A percentile compares a stretch with the other conserved stretches of the same genome.
Evolutionary conservation across 1,140 invertebrate genomes (phyloP).

Genomic region (Bathynomus jamesi): DNA sequence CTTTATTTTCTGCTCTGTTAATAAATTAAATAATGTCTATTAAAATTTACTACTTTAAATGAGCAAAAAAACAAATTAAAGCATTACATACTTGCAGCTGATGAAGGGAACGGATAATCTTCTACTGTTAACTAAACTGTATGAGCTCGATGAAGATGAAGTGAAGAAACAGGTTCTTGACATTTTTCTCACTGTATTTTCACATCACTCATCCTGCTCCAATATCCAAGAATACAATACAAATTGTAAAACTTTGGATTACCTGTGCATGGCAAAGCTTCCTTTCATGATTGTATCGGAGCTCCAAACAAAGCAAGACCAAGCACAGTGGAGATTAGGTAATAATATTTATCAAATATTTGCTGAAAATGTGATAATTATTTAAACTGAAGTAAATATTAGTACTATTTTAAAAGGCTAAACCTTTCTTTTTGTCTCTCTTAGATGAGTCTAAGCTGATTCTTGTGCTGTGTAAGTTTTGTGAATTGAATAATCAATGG

Average conservation of each 20-base stretch:
- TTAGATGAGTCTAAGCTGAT: not conserved
- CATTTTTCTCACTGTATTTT: not conserved
- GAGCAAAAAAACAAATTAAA: no score
- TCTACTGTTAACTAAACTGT: not conserved
- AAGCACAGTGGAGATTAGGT: no score
- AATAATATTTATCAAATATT: no score
- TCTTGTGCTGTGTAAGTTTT: not conserved
- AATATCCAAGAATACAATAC: not conserved
- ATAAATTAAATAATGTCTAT: no score
- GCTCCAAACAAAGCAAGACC: not conserved
- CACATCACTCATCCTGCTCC: not conserved
- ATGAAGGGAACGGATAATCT: not conserved
- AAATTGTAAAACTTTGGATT: not conserved
- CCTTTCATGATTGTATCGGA: not conserved
- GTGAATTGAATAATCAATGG: not conserved
- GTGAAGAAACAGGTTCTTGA: not conserved
- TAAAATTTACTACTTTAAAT: no score
- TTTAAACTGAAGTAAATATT: no score
- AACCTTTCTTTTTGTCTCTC: not conserved
- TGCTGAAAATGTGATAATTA: no score
- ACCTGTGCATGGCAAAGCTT: not conserved
- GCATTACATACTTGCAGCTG: not conserved
- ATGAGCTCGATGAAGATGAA: not conserved
- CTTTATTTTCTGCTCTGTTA: no score
- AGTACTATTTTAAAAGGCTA: no score